Evolutionary conservation across 2,797 vertebrate species (phyloP), one percentile per base, ranked within the genome.

Genomic region (Eremophila alpestris): DNA sequence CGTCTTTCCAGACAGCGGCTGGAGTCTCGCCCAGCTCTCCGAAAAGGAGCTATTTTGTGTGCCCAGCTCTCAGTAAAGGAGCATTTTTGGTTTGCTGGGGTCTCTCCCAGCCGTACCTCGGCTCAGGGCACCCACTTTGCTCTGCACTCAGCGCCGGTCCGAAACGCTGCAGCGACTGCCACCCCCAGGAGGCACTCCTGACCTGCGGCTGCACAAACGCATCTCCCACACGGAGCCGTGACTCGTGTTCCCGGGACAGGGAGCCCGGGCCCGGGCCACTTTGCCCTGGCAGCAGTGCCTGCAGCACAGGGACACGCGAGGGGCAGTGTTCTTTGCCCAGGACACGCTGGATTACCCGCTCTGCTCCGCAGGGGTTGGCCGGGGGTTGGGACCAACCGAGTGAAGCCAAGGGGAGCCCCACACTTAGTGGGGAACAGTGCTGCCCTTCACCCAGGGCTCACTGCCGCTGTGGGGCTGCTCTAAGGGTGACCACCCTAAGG

Each of bases 181-280:
- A 73, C 83, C 77, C 83, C 74, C 83, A 83, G 94, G 93, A 96
- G 93, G 77, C 48, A 93, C 48, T 10, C 29, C 67, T 26, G 4
- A 73, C 74, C 81, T 58, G 82, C 84, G 88, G 6, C 81, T 34
- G 52, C 51, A 38, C 22, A 17, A 52, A 5, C 0, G 59, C 51
- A 1, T 10, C 8, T 36, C 58, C 58, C 2, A 2, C 41, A 6
- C 1, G 2, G 27, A 16, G 2, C 41, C 4, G 2, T 2, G 18
- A 7, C 13, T 32, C 11, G 0, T 0, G 0, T 0, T 0, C 3
- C 9, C 2, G 10, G 15, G 32, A 34, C 36, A 8, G n/a, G 45
- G 26, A 63, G 32, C 27, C n/a, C 14, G 5, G 3, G 21, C 30
- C 20, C 7, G 46, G 68, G 26, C 8, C 8, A 24, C 11, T 1